Evolutionary conservation across 2,113 vertebrate species (phyloP).

Genomic region (Alosa alosa): DNA sequence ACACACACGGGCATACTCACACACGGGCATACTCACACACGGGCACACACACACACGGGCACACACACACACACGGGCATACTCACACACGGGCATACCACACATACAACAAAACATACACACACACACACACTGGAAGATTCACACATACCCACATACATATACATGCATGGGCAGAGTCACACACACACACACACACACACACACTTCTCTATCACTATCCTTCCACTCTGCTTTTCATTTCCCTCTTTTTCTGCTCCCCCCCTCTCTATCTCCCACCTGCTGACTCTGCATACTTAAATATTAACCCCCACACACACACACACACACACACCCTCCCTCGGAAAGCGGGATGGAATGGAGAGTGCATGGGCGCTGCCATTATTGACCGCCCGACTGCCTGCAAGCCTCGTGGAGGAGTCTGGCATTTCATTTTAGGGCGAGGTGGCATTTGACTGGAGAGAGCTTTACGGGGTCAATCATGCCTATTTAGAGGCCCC

Average conservation of each 20-base stretch:
- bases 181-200: constrained; percentile 30
- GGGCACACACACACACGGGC: background rate
- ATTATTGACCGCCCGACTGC: background rate
- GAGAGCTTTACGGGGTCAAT: constrained; percentile 54
- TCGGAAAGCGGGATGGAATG: background rate
- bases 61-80: too few species aligned
- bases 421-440: constrained; percentile 53
- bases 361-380: background rate
- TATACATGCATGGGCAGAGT: background rate
- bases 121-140: background rate
- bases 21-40: background rate
- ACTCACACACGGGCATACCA: background rate
- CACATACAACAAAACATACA: background rate
- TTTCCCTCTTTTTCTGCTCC: constrained; percentile 16
- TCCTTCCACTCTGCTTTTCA: constrained; percentile 33
- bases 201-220: background rate
- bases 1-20: background rate
- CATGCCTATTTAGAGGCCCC: constrained; percentile 40
- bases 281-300: background rate
- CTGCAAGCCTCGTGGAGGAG: constrained; percentile 50
- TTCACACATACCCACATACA: background rate
- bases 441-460: constrained; percentile 59
- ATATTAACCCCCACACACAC: background rate
- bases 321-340: background rate
- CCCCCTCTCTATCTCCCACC: background rate